phyloP scores from a whole-genome alignment of 2,797 vertebrate genomes.

The Botia almorhae region DNA sequence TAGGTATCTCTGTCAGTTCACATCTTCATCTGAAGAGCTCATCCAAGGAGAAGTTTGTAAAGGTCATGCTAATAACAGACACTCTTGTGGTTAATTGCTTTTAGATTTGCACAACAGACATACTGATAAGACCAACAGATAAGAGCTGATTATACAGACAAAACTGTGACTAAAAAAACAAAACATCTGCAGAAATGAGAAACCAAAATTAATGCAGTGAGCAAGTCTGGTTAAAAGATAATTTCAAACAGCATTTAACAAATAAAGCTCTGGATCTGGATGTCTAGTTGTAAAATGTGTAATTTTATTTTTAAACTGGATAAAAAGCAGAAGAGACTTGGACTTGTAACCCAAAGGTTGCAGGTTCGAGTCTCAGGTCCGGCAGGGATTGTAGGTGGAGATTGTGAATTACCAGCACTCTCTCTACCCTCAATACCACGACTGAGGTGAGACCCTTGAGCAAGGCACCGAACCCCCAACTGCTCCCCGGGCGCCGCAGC shows the following conservation, averaged over 20 bases:
- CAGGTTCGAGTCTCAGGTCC: too few species aligned
- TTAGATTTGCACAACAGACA: conserved; percentile 43
- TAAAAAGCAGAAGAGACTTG: not conserved
- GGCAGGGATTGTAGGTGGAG: too few species aligned
- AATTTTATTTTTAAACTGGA: not conserved
- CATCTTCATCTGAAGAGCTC: conserved; percentile 37
- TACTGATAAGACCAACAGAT: conserved; percentile 15
- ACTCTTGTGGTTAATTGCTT: conserved; percentile 44
- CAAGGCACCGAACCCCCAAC: too few species aligned
- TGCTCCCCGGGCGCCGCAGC: too few species aligned
- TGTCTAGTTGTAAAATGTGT: not conserved
- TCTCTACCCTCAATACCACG: too few species aligned
- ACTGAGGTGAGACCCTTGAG: too few species aligned
- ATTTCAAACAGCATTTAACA: not conserved
- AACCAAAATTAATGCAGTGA: conserved; percentile 5
- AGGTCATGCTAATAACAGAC: conserved; percentile 54
- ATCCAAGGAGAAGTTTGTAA: conserved; percentile 36
- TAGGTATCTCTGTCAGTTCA: conserved; percentile 37
- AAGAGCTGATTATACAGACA: conserved; percentile 25
- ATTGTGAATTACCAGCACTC: too few species aligned
- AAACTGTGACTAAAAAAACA: not conserved
- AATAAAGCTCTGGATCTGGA: not conserved
- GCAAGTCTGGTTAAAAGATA: conserved; percentile 12
- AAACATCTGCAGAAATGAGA: conserved; percentile 18
- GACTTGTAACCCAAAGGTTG: too few species aligned